Evolutionary conservation across 2,888 invertebrate species (phyloP), one percentile per base, ranked within the genome.

Genomic region (Drosophila meridionalis): DNA sequence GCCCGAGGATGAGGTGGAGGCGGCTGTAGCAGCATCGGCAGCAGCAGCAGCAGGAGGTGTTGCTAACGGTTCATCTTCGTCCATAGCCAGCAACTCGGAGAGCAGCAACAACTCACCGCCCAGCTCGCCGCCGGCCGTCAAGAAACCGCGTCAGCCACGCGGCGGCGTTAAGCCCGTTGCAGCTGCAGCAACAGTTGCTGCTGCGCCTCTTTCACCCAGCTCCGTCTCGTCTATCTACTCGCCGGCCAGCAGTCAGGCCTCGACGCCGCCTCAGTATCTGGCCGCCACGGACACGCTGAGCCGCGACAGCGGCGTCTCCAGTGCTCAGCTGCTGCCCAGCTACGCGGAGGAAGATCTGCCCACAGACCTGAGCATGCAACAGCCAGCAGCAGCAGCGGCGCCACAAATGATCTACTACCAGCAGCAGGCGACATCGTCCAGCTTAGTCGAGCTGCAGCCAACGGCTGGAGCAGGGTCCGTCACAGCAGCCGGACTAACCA

Each of bases 1-100:
- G 84, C 94, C 94, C n/a, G 95, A 95, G 55, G 93, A 94, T 70
- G 93, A 94, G n/a, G 91, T 82, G 0, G 92, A 88, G 30, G 79
- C 74, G 0, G 75, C 74, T 7, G 45, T 69, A 1, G 70, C 75
- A 45, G 60, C 64, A 1, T 66, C 68, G 0, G 76, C 52, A 0
- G 92, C 75, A 38, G 59, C 52, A 2, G 62, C 68, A 1, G 74
- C 52, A n/a, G 69, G 62, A 0, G 92, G 69, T 1, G 48, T n/a
- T 3, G 74, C 66, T 28, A 76, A 61, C 42, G 72, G 76, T 1
- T 69, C 76, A 5, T 59, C 72, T 6, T 74, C 73, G 5, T 77
- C 75, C 53, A 64, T 80, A 4, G 68, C 73, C 32, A 86, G 89
- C 72, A 78, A 70, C 56, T 86, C 70, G 68, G 83, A 74, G 82